These are phyloP conservation scores for Oreocharis arfaki DNA, from an alignment of 2,113 vertebrate genomes.

Conservation along the genomic window DNA sequence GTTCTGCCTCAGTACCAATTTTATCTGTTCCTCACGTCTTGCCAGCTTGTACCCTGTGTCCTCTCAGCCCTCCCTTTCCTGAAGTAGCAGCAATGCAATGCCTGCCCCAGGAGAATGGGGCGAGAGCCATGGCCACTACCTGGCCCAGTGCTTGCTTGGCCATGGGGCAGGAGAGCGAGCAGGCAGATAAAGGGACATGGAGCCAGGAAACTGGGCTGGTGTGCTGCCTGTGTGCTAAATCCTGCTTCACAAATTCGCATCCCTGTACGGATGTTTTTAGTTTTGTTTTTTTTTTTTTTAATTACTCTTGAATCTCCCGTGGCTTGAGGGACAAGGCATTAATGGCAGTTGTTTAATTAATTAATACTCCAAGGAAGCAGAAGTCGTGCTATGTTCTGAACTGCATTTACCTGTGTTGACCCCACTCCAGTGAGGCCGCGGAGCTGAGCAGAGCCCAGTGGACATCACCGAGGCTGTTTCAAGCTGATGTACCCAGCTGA, in stretches of 20 bases:
- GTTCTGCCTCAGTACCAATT: not conserved
- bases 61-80: not conserved
- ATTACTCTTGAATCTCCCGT: not conserved
- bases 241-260: not conserved
- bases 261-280: not conserved
- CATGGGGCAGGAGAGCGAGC: fast-evolving
- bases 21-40: not conserved
- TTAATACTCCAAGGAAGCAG: not conserved
- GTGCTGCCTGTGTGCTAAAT: not conserved
- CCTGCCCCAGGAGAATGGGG: not conserved
- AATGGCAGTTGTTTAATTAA: conserved; percentile 20
- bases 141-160: not conserved
- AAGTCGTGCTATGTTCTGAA: not conserved
- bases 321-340: not conserved
- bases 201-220: not conserved
- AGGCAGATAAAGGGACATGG: not conserved
- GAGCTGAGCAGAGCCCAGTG: not conserved
- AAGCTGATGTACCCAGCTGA: not conserved
- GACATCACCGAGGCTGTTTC: not conserved
- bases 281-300: not conserved
- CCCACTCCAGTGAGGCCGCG: not conserved
- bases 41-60: not conserved
- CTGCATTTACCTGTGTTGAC: not conserved
- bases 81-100: not conserved
- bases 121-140: fast-evolving